These are phyloP conservation scores for Melinaea marsaeus DNA, from an alignment of 2,888 invertebrate genomes.

Conservation along the genomic window DNA sequence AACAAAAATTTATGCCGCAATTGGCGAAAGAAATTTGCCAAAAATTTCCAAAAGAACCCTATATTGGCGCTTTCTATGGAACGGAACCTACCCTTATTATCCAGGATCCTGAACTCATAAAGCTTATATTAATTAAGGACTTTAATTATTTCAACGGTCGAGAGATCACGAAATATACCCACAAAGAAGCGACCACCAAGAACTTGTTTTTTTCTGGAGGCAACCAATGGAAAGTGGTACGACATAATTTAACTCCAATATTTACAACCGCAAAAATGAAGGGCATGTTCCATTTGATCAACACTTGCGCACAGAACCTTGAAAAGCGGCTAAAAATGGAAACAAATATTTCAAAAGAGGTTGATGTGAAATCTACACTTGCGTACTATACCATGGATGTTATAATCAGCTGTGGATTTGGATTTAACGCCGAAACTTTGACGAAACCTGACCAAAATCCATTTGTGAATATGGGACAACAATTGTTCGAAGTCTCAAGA, in stretches of 20 bases:
- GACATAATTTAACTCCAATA: slow-evolving; percentile 56
- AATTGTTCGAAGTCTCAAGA: slow-evolving; percentile 39
- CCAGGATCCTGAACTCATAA: slow-evolving; percentile 52
- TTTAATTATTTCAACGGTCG: slow-evolving; percentile 58
- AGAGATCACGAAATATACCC: slow-evolving; percentile 43
- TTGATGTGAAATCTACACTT: slow-evolving; percentile 41
- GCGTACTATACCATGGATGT: slow-evolving; percentile 52
- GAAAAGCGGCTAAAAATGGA: slow-evolving; percentile 25
- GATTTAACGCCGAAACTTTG: slow-evolving; percentile 48
- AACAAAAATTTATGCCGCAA: slow-evolving; percentile 39
- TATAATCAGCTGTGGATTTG: slow-evolving; percentile 50
- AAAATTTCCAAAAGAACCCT: slow-evolving; percentile 47
- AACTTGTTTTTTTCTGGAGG: slow-evolving; percentile 51
- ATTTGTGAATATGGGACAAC: slow-evolving; percentile 40
- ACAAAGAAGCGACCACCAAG: slow-evolving; percentile 45
- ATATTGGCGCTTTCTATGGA: slow-evolving; percentile 55
- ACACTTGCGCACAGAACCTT: slow-evolving; percentile 42
- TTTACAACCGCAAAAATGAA: slow-evolving; percentile 60
- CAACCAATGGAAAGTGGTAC: slow-evolving; percentile 53
- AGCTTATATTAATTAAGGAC: slow-evolving; percentile 52
- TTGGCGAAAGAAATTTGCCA: slow-evolving; percentile 44
- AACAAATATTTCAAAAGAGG: slow-evolving; percentile 18
- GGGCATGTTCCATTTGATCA: slow-evolving; percentile 57
- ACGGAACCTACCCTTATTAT: slow-evolving; percentile 53
- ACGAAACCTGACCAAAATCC: slow-evolving; percentile 36